Conservation (phyloP, 2,113 vertebrate genomes). For the Oncorhynchus clarkii region DNA sequence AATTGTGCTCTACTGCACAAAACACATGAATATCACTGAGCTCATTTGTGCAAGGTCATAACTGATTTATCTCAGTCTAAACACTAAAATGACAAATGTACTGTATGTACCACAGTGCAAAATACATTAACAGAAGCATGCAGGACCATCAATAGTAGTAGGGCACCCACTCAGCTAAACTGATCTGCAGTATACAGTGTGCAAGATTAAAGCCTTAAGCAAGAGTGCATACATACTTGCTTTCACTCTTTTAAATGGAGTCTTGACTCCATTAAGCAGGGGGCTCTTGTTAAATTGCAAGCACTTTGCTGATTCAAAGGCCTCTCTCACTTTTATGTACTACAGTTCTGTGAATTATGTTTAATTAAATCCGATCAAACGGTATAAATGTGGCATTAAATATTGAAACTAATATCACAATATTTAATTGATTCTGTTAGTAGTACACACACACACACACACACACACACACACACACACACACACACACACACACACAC, state of each 20-base stretch:
- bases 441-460: neutral
- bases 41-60: no score
- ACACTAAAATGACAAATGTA: no score
- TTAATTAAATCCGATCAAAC: conserved; percentile 55
- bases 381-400: conserved; percentile 32
- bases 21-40: no score
- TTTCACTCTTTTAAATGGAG: conserved; percentile 41
- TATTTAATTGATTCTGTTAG: conserved; percentile 21
- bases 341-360: conserved; percentile 55
- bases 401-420: conserved; percentile 42
- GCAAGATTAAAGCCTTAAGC: conserved; percentile 68
- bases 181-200: conserved; percentile 60
- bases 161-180: conserved; percentile 46
- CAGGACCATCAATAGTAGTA: neutral
- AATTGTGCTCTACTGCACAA: no score
- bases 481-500: no score
- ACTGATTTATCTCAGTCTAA: no score
- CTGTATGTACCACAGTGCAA: no score
- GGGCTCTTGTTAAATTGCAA: conserved; percentile 73
- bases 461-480: neutral
- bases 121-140: neutral
- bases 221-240: conserved; percentile 66
- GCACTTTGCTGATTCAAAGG: conserved; percentile 70
- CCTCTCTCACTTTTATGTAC: conserved; percentile 41
- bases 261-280: conserved; percentile 73